These are phyloP conservation scores for Cyaniris semiargus DNA, from an alignment of 2,888 invertebrate genomes.

Conservation along the genomic window DNA sequence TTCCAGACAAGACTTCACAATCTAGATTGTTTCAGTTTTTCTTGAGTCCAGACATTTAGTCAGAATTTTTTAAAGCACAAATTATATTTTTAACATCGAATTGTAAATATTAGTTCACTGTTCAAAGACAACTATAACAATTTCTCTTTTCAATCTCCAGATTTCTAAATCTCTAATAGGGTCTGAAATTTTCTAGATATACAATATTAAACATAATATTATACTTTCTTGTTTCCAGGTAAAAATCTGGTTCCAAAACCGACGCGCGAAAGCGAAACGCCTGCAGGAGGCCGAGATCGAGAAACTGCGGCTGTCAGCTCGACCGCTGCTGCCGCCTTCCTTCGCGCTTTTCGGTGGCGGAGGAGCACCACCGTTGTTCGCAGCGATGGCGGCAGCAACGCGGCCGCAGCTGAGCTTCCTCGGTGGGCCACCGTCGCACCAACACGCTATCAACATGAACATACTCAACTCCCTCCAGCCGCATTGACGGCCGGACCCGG, in stretches of 20 bases:
- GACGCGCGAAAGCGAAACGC: constrained; percentile 97
- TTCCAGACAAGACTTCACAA: no score
- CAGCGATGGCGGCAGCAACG: constrained; percentile 83
- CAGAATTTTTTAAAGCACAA: no score
- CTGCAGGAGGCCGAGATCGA: constrained; percentile 97
- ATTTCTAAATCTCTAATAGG: no score
- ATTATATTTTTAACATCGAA: no score
- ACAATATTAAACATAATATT: not conserved
- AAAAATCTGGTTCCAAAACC: constrained; percentile 96
- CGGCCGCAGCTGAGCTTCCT: constrained; percentile 82
- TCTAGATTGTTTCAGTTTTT: no score
- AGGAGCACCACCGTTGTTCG: constrained; percentile 84
- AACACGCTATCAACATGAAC: constrained; percentile 79
- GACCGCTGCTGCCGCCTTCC: constrained; percentile 87
- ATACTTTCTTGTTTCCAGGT: constrained; percentile 80
- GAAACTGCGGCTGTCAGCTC: constrained; percentile 91
- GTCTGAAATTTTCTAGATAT: not conserved
- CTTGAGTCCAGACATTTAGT: no score
- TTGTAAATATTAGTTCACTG: no score
- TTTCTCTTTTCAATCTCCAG: no score
- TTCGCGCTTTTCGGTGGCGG: constrained; percentile 85
- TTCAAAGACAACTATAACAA: no score
- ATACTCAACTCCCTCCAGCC: constrained; percentile 80
- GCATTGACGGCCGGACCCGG: constrained; percentile 75
- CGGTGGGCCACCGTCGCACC: constrained; percentile 77